Evolutionary conservation across 2,113 vertebrate species (phyloP), one percentile per base, ranked within the genome.

Genomic region (Pardalotus punctatus): DNA sequence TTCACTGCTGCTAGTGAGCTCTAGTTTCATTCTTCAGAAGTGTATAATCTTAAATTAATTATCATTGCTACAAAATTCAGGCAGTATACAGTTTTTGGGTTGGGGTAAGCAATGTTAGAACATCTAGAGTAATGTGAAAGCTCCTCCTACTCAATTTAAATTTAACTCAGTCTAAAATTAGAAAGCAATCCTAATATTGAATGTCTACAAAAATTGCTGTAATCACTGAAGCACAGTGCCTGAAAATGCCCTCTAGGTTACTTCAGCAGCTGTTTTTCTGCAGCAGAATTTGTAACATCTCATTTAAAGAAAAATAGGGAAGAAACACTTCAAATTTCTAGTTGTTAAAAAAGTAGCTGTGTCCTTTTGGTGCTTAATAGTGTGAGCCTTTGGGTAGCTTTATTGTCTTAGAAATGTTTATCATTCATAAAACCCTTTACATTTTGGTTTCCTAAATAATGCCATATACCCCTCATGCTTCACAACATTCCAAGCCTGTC

Each of bases 181-280:
- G 95, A 84, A 91, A 84, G 80, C 81, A 94, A 47, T 90, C 88
- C 65, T 86, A 85, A 69, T 77, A 93, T 50, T 87, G 84, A 90
- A 89, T 92, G 86, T 90, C 78, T 86, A 50, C 76, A 90, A 96
- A 91, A 97, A 94, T 81, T 94, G 82, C 94, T 90, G 72, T 93
- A 93, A 95, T 96, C 53, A 51, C 77, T 95, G 86, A 93, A 96
- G 80, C 93, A 89, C 80, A 81, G 64, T 91, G 88, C 89, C 77
- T 94, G 78, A 94, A 97, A 86, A 90, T 95, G 81, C 86, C 95
- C 90, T 90, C 90, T 93, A 81, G 86, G 93, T 89, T 88, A 96
- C 70, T 66, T 86, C 77, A 92, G 87, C 67, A 94, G 80, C 70
- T 97, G 77, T 43, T 81, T 57, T 66, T 93, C 84, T 82, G 65